Evolutionary conservation across 1,140 invertebrate species (phyloP).

Genomic region (Lycorma delicatula): DNA sequence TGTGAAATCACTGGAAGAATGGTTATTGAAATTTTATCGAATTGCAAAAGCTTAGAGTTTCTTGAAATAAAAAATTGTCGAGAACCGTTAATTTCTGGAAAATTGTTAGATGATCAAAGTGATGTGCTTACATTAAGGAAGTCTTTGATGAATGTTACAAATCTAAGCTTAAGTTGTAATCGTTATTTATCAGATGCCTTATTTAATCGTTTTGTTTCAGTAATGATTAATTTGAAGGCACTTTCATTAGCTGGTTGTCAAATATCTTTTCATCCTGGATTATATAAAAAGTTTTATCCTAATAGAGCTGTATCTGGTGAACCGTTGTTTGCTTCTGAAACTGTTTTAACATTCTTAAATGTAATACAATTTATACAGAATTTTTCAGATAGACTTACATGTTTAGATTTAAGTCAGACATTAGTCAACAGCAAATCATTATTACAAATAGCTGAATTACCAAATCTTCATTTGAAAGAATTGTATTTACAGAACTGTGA

Average conservation of each 20-base stretch:
- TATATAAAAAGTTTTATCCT: constrained; percentile 57
- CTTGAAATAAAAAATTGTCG: constrained; percentile 53
- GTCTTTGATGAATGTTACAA: constrained; percentile 46
- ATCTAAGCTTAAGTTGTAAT: constrained; percentile 52
- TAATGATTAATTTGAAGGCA: constrained; percentile 47
- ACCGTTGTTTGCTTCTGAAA: constrained; percentile 48
- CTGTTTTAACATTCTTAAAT: constrained; percentile 59
- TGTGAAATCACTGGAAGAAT: constrained; percentile 53
- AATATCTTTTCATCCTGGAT: constrained; percentile 56
- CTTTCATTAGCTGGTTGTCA: constrained; percentile 54
- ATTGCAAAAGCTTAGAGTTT: constrained; percentile 45
- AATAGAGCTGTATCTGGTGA: constrained; percentile 30
- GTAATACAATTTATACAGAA: constrained; percentile 47
- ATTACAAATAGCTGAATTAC: constrained; percentile 42
- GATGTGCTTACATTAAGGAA: constrained; percentile 42
- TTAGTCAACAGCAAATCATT: constrained; percentile 54
- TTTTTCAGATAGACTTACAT: constrained; percentile 46
- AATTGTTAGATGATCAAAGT: constrained; percentile 48
- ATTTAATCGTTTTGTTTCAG: constrained; percentile 52
- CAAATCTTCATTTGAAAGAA: constrained; percentile 45
- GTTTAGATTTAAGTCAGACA: constrained; percentile 54
- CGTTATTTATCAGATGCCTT: constrained; percentile 61
- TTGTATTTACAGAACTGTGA: constrained; percentile 51
- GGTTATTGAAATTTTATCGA: constrained; percentile 47
- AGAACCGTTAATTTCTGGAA: constrained; percentile 61